Evolutionary conservation across 2,797 vertebrate genomes (phyloP), one percentile per base, ranked within the genome.

Genomic region (Menidia menidia): DNA sequence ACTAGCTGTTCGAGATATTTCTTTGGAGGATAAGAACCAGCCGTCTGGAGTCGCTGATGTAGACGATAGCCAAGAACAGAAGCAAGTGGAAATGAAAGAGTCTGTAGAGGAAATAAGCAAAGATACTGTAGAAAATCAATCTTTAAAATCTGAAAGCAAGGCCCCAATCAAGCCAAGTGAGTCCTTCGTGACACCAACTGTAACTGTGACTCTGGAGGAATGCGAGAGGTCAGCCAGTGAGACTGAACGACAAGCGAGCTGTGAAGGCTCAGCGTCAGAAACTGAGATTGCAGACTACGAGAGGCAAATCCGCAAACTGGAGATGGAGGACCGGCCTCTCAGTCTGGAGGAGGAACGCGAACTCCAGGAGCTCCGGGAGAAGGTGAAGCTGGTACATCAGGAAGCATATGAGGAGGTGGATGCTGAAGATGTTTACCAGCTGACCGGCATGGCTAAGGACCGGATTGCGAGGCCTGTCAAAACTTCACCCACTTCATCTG

Each of bases 401-500:
- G 98, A 99, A 85, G 98, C 98, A 18, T 95, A 95, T 16, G 95
- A 95, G 70, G 95, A 95, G 73, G 94, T 99, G 30, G 98, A 99
- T 86, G 98, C 98, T 35, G 98, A 99, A 81, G 98, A 99, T 72
- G 97, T 96, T 16, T 99, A 99, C 0, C 97, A 99, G 86, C 86
- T 95, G 47, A 95, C 94, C 0, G 95, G 95, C 3, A 90, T 92
- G 45, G 95, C 94, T 47, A 95, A 95, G 68, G 93, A 94, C 76
- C 84, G 93, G 52, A 94, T 94, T 57, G 91, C 92, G 9, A 89
- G 92, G 67, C 95, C 94, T 14, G 76, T 92, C 39, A 94, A 92
- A 84, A 89, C 94, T 0, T 95, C 94, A 4, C 92, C 94, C 4
- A 66, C 93, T 43, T 95, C 95, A 1, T 95, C 95, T 2, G 92